phyloP scores from a whole-genome alignment of 2,797 vertebrate species.

The Danio aesculapii region DNA sequence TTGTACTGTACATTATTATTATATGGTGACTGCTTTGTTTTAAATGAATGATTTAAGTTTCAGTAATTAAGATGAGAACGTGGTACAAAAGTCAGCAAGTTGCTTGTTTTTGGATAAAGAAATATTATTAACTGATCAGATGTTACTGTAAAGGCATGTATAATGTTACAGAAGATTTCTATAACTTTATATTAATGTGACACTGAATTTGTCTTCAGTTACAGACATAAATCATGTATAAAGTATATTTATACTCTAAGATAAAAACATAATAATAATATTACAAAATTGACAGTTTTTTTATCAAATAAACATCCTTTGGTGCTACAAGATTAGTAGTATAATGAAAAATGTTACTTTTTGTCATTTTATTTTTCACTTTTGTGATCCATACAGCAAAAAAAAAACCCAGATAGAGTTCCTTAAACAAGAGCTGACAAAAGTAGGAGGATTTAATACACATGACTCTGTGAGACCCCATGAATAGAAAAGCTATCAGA shows the following conservation, averaged over 20 bases:
- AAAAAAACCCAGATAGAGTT: neutral
- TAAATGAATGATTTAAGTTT: too few species aligned
- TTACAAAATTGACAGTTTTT: neutral
- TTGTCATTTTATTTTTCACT: neutral
- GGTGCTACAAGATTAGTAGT: too few species aligned
- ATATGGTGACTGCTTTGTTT: too few species aligned
- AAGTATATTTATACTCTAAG: conserved; percentile 4
- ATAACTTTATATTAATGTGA: neutral
- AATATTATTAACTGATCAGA: neutral
- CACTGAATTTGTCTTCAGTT: neutral
- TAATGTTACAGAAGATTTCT: neutral
- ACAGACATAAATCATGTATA: neutral
- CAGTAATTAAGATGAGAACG: too few species aligned
- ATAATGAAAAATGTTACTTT: too few species aligned
- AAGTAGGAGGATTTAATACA: conserved; percentile 10
- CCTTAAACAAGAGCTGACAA: neutral
- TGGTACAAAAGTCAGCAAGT: too few species aligned
- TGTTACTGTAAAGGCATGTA: neutral
- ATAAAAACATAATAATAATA: neutral
- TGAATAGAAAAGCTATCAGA: conserved; percentile 24
- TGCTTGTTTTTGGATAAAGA: too few species aligned
- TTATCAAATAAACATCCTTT: neutral
- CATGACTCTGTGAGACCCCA: conserved; percentile 7
- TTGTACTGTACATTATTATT: too few species aligned
- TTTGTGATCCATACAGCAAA: neutral